Evolutionary conservation across 2,113 vertebrate genomes (phyloP), one percentile per base, ranked within the genome.

Genomic region (Pseudopodoces humilis): DNA sequence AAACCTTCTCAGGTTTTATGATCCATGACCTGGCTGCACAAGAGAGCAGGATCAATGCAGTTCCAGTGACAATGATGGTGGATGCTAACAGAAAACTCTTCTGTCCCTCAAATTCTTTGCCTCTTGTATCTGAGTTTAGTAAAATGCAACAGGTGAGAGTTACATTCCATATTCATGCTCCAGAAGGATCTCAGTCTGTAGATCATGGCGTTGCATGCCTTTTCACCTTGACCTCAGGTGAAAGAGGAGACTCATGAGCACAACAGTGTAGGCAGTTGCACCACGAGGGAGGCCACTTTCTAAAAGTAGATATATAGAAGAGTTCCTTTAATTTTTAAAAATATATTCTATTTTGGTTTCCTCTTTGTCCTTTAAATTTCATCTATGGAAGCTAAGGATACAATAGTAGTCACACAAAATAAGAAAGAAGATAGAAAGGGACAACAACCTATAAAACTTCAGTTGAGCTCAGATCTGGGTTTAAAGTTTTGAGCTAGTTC

Each of bases 11-110:
- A 71, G 10, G 4, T 63, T 87, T 85, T 49, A 33, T 82, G n/a
- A 17, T 58, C 53, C 0, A 0, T 84, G 63, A 19, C 2, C 20
- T 55, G 44, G 23, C 33, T 0, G 0, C 19, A 50, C 10, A 39
- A 22, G 43, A 87, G 69, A 49, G 33, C 11, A 67, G 46, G 78
- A 33, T 37, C 13, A 58, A 25, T 65, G 43, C 25, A 11, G 6
- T 44, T 84, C 37, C 35, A n/a, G 27, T 15, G n/a, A 33, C 7
- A 30, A 2, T 24, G 37, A 10, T 5, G 1, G 11, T 10, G 3
- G 20, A 4, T 35, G 35, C 75, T 74, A 21, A 46, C 62, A 64
- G 65, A 87, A 65, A 55, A 58, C 8, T 39, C 28, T n/a, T 37
- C 24, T 31, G 25, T 60, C 59, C 11, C 20, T 81, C n/a, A 11